phyloP scores from a whole-genome alignment of 2,888 invertebrate species.

The Diarsia mendica region DNA sequence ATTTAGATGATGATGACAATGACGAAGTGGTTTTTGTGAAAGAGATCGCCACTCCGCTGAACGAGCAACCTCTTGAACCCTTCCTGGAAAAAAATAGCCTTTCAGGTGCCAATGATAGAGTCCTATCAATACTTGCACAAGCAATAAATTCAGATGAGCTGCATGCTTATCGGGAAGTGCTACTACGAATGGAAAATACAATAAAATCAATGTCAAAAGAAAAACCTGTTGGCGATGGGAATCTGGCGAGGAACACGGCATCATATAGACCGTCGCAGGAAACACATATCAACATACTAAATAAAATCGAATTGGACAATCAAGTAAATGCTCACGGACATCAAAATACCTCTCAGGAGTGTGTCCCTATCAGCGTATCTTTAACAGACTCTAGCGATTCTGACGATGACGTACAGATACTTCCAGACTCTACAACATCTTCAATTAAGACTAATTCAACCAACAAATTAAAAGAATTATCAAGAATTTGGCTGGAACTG shows the following conservation, averaged over 20 bases:
- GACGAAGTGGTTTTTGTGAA: conserved; percentile 85
- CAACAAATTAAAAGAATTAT: conserved; percentile 78
- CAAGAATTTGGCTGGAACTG: conserved; percentile 31
- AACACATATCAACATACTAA: conserved; percentile 78
- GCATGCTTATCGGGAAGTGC: conserved; percentile 88
- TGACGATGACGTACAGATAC: conserved; percentile 84
- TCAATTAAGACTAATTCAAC: conserved; percentile 86
- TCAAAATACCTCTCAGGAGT: conserved; percentile 75
- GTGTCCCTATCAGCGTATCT: conserved; percentile 84
- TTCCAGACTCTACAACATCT: conserved; percentile 82
- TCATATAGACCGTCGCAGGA: conserved; percentile 78
- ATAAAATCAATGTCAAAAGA: conserved; percentile 71
- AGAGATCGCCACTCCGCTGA: conserved; percentile 74
- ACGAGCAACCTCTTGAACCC: conserved; percentile 77
- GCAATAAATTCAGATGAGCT: conserved; percentile 90
- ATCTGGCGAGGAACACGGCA: conserved; percentile 79
- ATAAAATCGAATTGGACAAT: conserved; percentile 80
- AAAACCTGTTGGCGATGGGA: conserved; percentile 75
- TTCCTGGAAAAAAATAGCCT: conserved; percentile 70
- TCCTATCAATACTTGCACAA: conserved; percentile 81
- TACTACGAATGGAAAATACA: conserved; percentile 80
- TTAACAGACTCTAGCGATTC: conserved; percentile 86
- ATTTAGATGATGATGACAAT: conserved; percentile 78
- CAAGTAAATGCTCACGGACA: conserved; percentile 75
- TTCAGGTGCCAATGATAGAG: conserved; percentile 76